Percentiles rank a stretch among this genome's conserved stretches.
These are phyloP conservation scores for Paratrypauchen microcephalus DNA, from an alignment of 2,797 vertebrate genomes.

Conservation along the genomic window DNA sequence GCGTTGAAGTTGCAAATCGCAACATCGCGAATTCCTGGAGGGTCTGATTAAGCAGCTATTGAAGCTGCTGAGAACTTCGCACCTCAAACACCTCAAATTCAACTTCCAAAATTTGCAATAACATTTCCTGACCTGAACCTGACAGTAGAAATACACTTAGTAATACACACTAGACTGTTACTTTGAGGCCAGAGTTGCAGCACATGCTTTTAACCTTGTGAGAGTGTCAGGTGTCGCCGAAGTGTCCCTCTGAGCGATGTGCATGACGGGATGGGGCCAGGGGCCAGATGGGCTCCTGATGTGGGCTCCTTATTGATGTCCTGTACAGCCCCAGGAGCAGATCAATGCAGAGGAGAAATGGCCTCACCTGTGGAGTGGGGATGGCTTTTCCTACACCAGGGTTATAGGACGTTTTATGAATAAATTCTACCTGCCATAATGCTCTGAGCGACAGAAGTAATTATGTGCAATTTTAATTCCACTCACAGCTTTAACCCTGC, in stretches of 20 bases:
- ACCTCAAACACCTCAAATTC: neutral
- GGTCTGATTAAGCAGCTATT: too few species aligned
- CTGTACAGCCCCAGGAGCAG: slow-evolving; percentile 13
- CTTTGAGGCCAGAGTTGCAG: neutral
- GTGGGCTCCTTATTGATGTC: slow-evolving; percentile 53
- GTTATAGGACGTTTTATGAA: slow-evolving; percentile 19
- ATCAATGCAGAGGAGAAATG: slow-evolving; percentile 47
- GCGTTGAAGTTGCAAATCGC: too few species aligned
- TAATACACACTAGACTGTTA: slow-evolving; percentile 1
- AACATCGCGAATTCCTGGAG: too few species aligned
- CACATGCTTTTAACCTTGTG: slow-evolving; percentile 11
- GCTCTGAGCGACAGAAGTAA: slow-evolving; percentile 25
- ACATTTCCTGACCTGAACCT: neutral
- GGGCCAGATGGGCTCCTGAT: slow-evolving; percentile 51
- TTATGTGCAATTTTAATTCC: slow-evolving; percentile 9
- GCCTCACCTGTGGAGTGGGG: slow-evolving; percentile 29
- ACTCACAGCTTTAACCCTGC: slow-evolving; percentile 17
- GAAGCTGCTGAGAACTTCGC: neutral
- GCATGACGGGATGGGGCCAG: slow-evolving; percentile 34
- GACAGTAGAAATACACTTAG: neutral
- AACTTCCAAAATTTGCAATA: neutral
- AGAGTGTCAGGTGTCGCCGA: slow-evolving; percentile 41
- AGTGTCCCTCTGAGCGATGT: slow-evolving; percentile 43
- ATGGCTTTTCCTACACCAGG: slow-evolving; percentile 12
- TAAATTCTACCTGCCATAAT: slow-evolving; percentile 33